Conservation (phyloP, 1,140 invertebrate species). For the Brachionus manjavacas region DNA sequence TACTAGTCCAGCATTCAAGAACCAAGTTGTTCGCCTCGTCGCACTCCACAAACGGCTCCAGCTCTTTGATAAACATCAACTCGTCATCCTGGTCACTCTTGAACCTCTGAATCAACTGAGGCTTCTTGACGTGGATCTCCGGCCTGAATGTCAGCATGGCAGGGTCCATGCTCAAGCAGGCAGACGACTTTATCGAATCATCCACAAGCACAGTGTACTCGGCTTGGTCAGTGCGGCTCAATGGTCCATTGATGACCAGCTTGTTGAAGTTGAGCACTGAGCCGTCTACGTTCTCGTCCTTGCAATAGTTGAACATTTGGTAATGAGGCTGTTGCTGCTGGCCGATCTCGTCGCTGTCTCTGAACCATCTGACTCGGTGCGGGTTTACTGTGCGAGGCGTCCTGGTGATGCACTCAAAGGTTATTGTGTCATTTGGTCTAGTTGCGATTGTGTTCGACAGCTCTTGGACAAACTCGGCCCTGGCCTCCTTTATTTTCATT, state of each 20-base stretch:
- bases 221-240: constrained; percentile 14
- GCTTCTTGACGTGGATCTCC: constrained; percentile 2
- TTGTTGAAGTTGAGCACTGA: constrained; percentile 32
- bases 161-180: not conserved
- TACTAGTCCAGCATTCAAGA: constrained; percentile 29
- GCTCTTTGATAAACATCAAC: not conserved
- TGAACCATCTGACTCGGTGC: constrained; percentile 20
- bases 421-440: not conserved
- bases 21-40: not conserved
- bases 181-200: not conserved
- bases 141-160: not conserved
- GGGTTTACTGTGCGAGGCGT: constrained; percentile 30
- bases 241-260: not conserved
- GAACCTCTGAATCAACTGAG: not conserved
- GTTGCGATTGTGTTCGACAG: not conserved
- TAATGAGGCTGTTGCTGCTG: not conserved
- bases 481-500: constrained; percentile 29
- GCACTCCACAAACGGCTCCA: not conserved
- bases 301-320: constrained; percentile 40
- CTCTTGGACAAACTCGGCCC: constrained; percentile 26
- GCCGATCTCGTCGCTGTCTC: not conserved
- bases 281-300: constrained; percentile 25
- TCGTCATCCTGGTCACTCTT: not conserved
- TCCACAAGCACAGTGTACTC: constrained; percentile 29
- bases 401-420: constrained; percentile 23